These are phyloP conservation scores for Crossocerus cetratus DNA, from an alignment of 2,888 invertebrate species.

Conservation along the genomic window DNA sequence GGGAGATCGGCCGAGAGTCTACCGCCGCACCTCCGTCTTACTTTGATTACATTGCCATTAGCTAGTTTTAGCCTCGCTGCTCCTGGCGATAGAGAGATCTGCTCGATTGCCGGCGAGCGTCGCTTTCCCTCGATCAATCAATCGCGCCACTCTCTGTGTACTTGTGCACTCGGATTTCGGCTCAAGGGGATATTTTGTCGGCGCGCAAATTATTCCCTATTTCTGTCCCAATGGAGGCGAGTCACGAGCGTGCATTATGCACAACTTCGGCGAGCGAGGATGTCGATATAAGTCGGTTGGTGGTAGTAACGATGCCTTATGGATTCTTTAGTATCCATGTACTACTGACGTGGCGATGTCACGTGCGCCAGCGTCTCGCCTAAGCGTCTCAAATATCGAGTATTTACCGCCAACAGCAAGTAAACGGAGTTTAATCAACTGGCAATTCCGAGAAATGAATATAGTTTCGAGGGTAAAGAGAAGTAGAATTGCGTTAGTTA, in stretches of 20 bases:
- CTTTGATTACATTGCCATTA: conserved; percentile 56
- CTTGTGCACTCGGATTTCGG: too few species aligned
- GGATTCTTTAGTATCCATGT: conserved; percentile 68
- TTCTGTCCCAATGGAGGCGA: too few species aligned
- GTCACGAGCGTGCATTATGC: too few species aligned
- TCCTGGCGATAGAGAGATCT: too few species aligned
- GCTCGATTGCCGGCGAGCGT: not conserved
- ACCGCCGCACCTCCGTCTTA: conserved; percentile 35
- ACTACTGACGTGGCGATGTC: conserved; percentile 73
- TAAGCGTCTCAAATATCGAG: too few species aligned
- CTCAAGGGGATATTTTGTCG: too few species aligned
- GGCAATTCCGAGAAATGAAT: too few species aligned
- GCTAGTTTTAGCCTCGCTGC: not conserved
- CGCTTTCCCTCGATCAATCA: not conserved
- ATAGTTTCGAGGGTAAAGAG: not conserved
- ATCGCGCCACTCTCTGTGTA: too few species aligned
- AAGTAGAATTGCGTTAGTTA: conserved; percentile 2
- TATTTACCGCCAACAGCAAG: too few species aligned
- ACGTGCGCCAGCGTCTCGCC: conserved; percentile 52
- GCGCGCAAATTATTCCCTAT: too few species aligned
- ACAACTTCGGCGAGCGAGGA: too few species aligned
- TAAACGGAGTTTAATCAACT: too few species aligned
- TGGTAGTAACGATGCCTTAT: conserved; percentile 69
- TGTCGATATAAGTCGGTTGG: conserved; percentile 50
- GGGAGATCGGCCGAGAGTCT: conserved; percentile 10